Conservation (phyloP, 2,888 invertebrate genomes). For the Oscheius sp. region DNA sequence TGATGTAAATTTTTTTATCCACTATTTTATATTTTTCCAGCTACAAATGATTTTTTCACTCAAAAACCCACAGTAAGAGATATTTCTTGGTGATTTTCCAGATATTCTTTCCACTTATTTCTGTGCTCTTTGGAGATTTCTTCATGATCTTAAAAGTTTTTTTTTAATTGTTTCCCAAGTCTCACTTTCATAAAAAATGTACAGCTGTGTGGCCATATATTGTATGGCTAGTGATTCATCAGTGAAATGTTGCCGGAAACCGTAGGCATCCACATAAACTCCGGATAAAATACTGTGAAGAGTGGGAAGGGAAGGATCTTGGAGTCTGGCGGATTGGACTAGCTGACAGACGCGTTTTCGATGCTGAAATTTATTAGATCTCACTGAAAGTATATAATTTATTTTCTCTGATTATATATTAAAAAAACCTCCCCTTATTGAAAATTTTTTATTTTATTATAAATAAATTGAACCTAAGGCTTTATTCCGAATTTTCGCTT, state of each 20-base stretch:
- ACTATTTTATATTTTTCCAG: too few species aligned
- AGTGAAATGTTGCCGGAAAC: slow-evolving; percentile 73
- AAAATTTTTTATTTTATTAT: too few species aligned
- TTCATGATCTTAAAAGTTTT: slow-evolving; percentile 40
- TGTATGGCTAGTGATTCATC: slow-evolving; percentile 73
- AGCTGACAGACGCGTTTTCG: slow-evolving; percentile 71
- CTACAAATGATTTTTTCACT: too few species aligned
- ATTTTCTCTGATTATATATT: too few species aligned
- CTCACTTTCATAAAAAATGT: slow-evolving; percentile 38
- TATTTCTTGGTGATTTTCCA: slow-evolving; percentile 61
- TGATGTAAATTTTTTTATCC: too few species aligned
- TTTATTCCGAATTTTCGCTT: background rate
- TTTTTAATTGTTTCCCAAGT: background rate
- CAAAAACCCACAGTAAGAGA: background rate
- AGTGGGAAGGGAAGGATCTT: slow-evolving; percentile 72
- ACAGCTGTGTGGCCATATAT: slow-evolving; percentile 74
- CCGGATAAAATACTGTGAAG: slow-evolving; percentile 41
- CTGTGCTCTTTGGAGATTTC: slow-evolving; percentile 71
- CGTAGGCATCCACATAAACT: slow-evolving; percentile 74
- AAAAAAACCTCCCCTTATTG: too few species aligned
- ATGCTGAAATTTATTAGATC: slow-evolving; percentile 70
- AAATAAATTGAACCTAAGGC: too few species aligned
- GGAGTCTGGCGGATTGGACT: slow-evolving; percentile 70
- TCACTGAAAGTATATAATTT: background rate
- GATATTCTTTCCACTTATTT: slow-evolving; percentile 71